Evolutionary conservation across 2,888 invertebrate genomes (phyloP).

Genomic region (Lamellibrachia columna): DNA sequence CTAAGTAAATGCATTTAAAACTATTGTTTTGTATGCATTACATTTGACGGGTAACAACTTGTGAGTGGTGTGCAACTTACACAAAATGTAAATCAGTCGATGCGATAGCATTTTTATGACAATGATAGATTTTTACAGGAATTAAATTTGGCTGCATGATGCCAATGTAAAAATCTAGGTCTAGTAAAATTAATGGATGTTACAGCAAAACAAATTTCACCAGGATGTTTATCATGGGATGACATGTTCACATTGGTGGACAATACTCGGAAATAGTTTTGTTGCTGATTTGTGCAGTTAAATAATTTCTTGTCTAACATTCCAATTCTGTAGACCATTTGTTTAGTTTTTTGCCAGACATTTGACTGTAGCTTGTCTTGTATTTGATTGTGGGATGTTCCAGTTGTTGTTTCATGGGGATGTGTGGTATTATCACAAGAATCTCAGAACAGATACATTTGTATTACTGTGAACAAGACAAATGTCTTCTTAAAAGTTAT

Average conservation of each 20-base stretch:
- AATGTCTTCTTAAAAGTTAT: background rate
- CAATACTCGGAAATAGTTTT: background rate
- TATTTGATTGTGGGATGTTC: no score
- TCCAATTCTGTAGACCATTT: background rate
- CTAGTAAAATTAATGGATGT: background rate
- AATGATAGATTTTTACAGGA: background rate
- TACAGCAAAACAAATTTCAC: background rate
- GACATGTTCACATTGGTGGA: background rate
- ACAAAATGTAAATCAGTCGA: background rate
- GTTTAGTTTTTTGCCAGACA: background rate
- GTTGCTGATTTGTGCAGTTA: background rate
- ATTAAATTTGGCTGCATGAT: background rate
- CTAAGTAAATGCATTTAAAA: background rate
- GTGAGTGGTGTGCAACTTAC: no score
- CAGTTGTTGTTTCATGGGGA: background rate
- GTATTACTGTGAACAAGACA: background rate
- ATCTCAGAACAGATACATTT: background rate
- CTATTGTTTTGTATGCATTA: background rate
- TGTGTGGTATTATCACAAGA: background rate
- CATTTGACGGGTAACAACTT: no score
- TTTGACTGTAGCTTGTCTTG: no score
- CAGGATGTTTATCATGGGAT: background rate
- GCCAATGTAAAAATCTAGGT: background rate
- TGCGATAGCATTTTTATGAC: background rate
- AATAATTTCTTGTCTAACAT: background rate